Conservation (phyloP, 2,113 vertebrate species). For the Mixornis gularis region DNA sequence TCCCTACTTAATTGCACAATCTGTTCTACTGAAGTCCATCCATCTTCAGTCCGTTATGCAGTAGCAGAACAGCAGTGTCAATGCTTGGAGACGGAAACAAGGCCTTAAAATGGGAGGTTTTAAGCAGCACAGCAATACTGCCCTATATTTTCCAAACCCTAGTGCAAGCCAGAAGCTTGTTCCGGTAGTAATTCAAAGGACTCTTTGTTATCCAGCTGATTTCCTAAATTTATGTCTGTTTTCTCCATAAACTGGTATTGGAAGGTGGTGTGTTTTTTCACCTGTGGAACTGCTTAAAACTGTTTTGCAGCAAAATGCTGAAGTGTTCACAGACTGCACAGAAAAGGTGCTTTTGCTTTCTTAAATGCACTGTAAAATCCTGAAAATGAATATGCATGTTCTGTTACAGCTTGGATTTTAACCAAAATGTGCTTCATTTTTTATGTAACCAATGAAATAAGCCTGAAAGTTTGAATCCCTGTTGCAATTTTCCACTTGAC, state of each 20-base stretch:
- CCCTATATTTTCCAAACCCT: not conserved
- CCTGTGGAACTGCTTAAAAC: not conserved
- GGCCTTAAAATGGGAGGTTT: conserved; percentile 11
- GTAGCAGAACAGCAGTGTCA: conserved; percentile 32
- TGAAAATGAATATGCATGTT: not conserved
- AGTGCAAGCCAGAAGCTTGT: not conserved
- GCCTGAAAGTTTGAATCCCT: not conserved
- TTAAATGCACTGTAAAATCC: not conserved
- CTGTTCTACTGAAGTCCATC: conserved; percentile 7
- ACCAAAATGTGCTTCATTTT: not conserved
- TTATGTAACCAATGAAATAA: not conserved
- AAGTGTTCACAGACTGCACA: not conserved
- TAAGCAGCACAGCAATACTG: not conserved
- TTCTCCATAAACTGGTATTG: not conserved
- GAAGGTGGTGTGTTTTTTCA: not conserved
- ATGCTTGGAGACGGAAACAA: conserved; percentile 41
- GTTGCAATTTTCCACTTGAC: not conserved
- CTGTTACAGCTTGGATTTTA: not conserved
- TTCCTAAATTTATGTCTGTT: not conserved
- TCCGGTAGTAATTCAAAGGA: not conserved
- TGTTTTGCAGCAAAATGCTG: not conserved
- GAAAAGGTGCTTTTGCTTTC: conserved; percentile 28
- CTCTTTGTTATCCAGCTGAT: not conserved
- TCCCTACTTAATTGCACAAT: conserved; percentile 74
- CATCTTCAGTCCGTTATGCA: not conserved